Evolutionary conservation across 2,797 vertebrate species (phyloP).

Genomic region (Halcyon badia): DNA sequence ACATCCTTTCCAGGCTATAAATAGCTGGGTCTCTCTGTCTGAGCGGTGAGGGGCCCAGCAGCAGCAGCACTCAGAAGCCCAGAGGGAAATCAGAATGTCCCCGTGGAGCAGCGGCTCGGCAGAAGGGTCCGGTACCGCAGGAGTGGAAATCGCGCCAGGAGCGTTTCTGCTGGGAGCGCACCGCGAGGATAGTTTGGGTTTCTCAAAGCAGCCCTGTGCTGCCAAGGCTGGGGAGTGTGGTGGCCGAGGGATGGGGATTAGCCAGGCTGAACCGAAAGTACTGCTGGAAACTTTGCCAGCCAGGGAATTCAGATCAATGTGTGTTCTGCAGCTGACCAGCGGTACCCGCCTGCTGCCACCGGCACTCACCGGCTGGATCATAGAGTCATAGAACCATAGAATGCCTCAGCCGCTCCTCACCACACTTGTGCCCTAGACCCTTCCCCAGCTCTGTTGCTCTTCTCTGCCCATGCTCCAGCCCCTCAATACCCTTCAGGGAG

Average conservation of each 20-base stretch:
- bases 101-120: rapidly evolving
- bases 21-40: rapidly evolving
- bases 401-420: neutral
- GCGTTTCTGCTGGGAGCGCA: rapidly evolving
- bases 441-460: neutral
- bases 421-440: neutral
- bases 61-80: neutral
- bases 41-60: rapidly evolving
- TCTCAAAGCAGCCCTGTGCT: neutral
- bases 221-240: rapidly evolving
- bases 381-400: neutral
- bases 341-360: neutral
- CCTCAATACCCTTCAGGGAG: neutral
- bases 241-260: rapidly evolving
- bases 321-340: rapidly evolving
- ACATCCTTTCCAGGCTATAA: neutral
- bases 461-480: neutral
- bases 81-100: neutral
- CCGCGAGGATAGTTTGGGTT: rapidly evolving
- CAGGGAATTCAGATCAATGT: rapidly evolving
- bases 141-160: rapidly evolving
- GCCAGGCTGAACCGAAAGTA: neutral
- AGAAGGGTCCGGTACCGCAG: rapidly evolving
- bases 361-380: too few relatives aligned
- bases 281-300: neutral